A percentile compares a stretch with the other conserved stretches of the same genome.
Conservation (phyloP, 30 jellyfish, hydroid and myxozoan genomes). For the Phacellophora camtschatica region DNA sequence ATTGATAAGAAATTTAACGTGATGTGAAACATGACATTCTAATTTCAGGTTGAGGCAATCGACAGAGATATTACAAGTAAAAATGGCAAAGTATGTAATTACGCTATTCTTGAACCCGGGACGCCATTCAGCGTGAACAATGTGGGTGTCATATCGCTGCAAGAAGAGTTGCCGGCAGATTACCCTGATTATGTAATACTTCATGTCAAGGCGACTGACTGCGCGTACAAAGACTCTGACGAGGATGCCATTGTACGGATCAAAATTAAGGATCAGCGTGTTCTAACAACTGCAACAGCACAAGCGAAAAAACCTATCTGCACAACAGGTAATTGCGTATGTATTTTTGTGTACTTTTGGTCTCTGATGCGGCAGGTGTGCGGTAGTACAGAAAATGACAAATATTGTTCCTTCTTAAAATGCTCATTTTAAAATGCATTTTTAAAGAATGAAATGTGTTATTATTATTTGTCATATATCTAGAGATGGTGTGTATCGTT, state of each 20-base stretch:
- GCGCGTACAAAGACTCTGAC: slow-evolving; percentile 42
- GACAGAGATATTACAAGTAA: slow-evolving; percentile 65
- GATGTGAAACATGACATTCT: too few relatives aligned
- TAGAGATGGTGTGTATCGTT: too few relatives aligned
- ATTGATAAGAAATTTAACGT: too few relatives aligned
- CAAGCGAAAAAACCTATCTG: slow-evolving; percentile 11
- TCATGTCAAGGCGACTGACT: slow-evolving; percentile 68
- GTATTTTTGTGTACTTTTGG: too few relatives aligned
- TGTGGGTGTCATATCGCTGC: slow-evolving; percentile 53
- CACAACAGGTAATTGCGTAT: slow-evolving; percentile 22
- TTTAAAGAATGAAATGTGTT: too few relatives aligned
- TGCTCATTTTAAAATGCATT: too few relatives aligned
- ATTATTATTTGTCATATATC: too few relatives aligned
- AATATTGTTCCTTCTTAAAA: too few relatives aligned
- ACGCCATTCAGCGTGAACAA: slow-evolving; percentile 44
- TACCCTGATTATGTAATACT: slow-evolving; percentile 4
- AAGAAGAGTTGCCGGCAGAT: slow-evolving; percentile 4
- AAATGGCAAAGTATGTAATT: slow-evolving; percentile 66
- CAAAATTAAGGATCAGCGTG: slow-evolving; percentile 6
- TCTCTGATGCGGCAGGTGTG: too few relatives aligned
- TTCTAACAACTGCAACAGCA: not conserved
- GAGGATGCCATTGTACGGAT: slow-evolving; percentile 68
- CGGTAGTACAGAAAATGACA: too few relatives aligned
- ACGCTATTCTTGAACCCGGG: slow-evolving; percentile 41
- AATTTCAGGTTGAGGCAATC: slow-evolving; percentile 51